phyloP scores from a whole-genome alignment of 2,113 vertebrate genomes.

The Mobula birostris region DNA sequence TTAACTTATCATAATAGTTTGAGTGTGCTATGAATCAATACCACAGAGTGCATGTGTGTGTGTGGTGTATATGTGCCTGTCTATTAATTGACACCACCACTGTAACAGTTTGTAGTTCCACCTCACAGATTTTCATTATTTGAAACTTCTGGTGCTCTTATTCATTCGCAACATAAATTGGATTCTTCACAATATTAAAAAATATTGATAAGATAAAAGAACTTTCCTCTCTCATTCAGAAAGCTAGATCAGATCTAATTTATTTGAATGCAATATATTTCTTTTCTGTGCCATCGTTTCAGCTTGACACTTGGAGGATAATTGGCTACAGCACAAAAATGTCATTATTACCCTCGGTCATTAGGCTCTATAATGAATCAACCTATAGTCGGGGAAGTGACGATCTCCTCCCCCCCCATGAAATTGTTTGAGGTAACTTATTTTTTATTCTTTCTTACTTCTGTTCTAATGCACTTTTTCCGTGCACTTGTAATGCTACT shows the following conservation, averaged over 20 bases:
- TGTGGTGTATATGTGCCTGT: too few species aligned
- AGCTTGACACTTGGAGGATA: background rate
- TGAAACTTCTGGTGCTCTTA: background rate
- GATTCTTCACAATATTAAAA: background rate
- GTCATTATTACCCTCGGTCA: too few species aligned
- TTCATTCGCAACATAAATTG: background rate
- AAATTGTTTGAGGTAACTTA: too few species aligned
- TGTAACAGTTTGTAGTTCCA: background rate
- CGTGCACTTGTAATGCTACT: too few species aligned
- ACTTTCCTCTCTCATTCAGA: background rate
- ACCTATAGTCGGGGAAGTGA: too few species aligned
- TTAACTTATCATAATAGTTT: background rate
- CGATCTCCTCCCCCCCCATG: too few species aligned
- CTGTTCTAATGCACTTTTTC: too few species aligned
- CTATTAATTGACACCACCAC: background rate
- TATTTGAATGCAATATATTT: background rate
- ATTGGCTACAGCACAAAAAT: background rate
- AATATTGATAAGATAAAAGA: background rate
- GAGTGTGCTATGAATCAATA: background rate
- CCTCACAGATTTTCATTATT: background rate
- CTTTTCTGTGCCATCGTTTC: background rate
- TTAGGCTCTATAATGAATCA: too few species aligned
- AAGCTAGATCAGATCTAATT: background rate
- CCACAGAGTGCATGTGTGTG: background rate
- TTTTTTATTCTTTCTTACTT: too few species aligned